phyloP scores from a whole-genome alignment of 1,140 invertebrate species.

The Drusus annulatus region DNA sequence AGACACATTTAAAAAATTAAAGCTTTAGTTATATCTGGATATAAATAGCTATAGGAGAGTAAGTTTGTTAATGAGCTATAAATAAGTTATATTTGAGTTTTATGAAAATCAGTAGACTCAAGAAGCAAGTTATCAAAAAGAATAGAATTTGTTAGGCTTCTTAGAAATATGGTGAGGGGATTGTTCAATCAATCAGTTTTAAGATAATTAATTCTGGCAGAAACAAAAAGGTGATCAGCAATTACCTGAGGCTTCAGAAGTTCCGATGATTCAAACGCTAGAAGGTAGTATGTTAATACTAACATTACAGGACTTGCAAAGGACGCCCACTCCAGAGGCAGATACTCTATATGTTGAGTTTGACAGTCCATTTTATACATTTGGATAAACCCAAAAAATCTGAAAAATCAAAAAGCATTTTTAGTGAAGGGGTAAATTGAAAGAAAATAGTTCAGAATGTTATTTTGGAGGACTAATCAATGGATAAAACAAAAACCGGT shows the following conservation, averaged over 20 bases:
- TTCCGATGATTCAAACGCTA: constrained; percentile 80
- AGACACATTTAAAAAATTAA: no score
- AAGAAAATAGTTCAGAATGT: no score
- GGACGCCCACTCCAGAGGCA: constrained; percentile 77
- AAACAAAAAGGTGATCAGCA: neutral
- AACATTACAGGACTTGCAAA: constrained; percentile 84
- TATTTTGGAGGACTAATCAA: no score
- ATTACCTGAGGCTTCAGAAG: constrained; percentile 80
- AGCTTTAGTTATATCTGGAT: no score
- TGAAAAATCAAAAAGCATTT: constrained; percentile 62
- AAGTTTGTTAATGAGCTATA: neutral
- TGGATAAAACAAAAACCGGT: no score
- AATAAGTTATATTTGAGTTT: neutral
- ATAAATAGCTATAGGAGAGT: neutral
- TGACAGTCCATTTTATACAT: constrained; percentile 74
- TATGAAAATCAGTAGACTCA: no score
- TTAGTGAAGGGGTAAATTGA: neutral
- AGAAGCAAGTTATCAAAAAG: neutral
- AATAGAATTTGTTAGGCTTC: neutral
- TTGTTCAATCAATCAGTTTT: no score
- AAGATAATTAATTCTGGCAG: no score
- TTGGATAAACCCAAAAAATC: constrained; percentile 80
- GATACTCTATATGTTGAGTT: constrained; percentile 75
- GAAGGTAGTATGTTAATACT: constrained; percentile 81
- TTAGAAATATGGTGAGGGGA: no score